Evolutionary conservation across 1,140 invertebrate genomes (phyloP).

Genomic region (Drosophila carrolli): DNA sequence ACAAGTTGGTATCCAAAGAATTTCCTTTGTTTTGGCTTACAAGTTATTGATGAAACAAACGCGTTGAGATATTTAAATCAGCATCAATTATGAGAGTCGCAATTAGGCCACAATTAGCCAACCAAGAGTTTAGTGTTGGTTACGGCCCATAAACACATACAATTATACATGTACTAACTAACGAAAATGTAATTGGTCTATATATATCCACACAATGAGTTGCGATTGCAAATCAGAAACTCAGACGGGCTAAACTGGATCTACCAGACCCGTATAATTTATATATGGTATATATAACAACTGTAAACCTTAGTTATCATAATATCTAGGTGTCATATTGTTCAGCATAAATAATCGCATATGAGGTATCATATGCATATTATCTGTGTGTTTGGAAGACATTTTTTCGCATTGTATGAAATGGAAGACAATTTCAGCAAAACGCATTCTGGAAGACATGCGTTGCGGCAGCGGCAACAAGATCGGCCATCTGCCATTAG

Average conservation of each 20-base stretch:
- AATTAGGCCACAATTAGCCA: conserved; percentile 50
- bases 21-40: conserved; percentile 48
- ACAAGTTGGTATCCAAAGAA: conserved; percentile 50
- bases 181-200: conserved; percentile 73
- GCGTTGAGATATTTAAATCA: conserved; percentile 50
- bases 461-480: conserved; percentile 49
- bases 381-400: conserved; percentile 80
- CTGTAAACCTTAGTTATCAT: conserved; percentile 17
- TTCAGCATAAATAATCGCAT: conserved; percentile 38
- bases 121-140: conserved; percentile 84
- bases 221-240: conserved; percentile 80
- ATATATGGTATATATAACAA: conserved; percentile 20
- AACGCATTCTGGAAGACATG: conserved; percentile 81
- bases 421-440: conserved; percentile 65
- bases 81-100: conserved; percentile 71
- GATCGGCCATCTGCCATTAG: conserved; percentile 38
- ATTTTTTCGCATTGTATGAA: conserved; percentile 77
- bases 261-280: conserved; percentile 71
- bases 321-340: conserved; percentile 44
- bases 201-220: conserved; percentile 68
- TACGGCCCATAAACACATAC: conserved; percentile 51
- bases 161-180: conserved; percentile 45
- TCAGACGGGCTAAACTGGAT: conserved; percentile 55
- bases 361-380: conserved; percentile 39
- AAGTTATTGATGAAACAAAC: conserved; percentile 47